A percentile compares a stretch with the other conserved stretches of the same genome.
Conservation (phyloP, 30 jellyfish, hydroid and myxozoan species). For the Chironex yamaguchii region DNA sequence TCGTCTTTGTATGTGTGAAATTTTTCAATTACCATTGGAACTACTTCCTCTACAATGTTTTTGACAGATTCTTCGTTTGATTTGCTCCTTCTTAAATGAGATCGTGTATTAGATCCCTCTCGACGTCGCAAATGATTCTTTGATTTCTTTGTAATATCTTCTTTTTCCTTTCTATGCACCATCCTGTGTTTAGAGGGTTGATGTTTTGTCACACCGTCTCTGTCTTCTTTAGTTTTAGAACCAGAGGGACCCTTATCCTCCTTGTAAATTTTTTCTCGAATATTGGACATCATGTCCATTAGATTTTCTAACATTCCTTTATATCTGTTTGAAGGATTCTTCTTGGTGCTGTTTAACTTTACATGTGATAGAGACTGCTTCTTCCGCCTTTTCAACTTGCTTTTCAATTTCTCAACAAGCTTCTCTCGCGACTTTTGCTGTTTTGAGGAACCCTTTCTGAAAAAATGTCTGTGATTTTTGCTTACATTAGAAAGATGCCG, state of each 20-base stretch:
- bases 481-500: no score
- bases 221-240: background rate
- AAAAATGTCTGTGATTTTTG: no score
- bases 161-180: background rate
- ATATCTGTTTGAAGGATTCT: no score
- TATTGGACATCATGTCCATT: background rate
- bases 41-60: background rate
- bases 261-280: background rate
- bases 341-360: no score
- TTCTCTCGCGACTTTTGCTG: no score
- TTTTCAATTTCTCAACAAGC: no score
- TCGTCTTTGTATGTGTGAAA: conserved; percentile 51
- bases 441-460: no score
- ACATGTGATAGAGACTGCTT: no score
- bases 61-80: background rate
- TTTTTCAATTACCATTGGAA: conserved; percentile 12
- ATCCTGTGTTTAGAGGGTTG: background rate
- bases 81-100: background rate
- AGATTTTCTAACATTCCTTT: background rate
- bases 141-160: no score
- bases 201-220: background rate
- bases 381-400: no score
- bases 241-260: background rate
- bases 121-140: background rate
- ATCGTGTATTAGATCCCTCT: background rate